These are phyloP conservation scores for Myrmophylax atrothorax DNA, from an alignment of 2,113 vertebrate genomes.

Conservation along the genomic window DNA sequence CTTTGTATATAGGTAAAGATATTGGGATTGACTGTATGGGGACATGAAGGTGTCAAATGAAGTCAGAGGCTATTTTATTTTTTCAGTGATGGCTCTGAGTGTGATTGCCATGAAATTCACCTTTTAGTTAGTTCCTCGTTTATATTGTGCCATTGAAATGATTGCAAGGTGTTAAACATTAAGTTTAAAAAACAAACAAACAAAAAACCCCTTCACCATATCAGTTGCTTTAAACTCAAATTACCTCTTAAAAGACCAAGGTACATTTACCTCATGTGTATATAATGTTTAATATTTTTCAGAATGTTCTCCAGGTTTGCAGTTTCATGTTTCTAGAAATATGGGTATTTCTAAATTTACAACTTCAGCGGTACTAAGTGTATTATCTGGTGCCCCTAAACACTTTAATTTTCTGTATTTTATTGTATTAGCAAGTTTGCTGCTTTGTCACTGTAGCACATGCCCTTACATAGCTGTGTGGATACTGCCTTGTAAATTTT, in stretches of 20 bases:
- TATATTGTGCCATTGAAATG: constrained; percentile 66
- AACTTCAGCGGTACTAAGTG: constrained; percentile 73
- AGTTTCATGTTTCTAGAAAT: constrained; percentile 70
- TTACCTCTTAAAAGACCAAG: constrained; percentile 85
- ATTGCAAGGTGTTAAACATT: constrained; percentile 57
- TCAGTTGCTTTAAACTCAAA: constrained; percentile 80
- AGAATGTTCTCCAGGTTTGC: constrained; percentile 74
- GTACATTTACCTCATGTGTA: constrained; percentile 85
- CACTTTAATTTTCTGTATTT: constrained; percentile 68
- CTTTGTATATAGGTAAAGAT: constrained; percentile 53
- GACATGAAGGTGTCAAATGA: constrained; percentile 25
- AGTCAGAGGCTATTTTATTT: constrained; percentile 46
- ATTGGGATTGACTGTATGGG: background rate
- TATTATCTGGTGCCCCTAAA: constrained; percentile 71
- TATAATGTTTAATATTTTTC: constrained; percentile 79
- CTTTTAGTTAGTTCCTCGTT: constrained; percentile 67
- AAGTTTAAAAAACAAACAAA: constrained; percentile 1
- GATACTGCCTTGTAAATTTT: constrained; percentile 70
- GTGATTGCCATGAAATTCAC: constrained; percentile 56
- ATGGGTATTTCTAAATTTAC: constrained; percentile 65
- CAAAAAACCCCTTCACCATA: constrained; percentile 46
- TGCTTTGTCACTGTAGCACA: constrained; percentile 69
- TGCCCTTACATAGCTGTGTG: constrained; percentile 68
- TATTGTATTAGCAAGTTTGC: constrained; percentile 69
- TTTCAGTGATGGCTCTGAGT: constrained; percentile 53